Evolutionary conservation across 2,888 invertebrate species (phyloP).

Genomic region (Anodontia alba): DNA sequence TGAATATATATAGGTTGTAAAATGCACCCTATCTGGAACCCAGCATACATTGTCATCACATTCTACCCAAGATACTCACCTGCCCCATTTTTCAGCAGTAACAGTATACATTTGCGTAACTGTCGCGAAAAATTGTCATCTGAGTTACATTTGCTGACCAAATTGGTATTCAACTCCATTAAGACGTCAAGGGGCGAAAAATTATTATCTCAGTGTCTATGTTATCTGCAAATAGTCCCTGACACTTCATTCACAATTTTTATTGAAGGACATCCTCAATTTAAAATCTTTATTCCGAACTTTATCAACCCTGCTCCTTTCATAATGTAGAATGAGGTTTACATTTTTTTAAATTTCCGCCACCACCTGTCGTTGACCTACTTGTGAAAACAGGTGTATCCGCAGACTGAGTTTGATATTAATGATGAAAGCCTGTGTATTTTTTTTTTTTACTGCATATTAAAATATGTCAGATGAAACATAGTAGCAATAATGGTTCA

Average conservation of each 20-base stretch:
- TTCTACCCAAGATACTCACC: background rate
- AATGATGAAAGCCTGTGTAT: background rate
- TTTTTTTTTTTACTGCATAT: too few species aligned
- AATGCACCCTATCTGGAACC: too few species aligned
- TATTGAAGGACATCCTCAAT: background rate
- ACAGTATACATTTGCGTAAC: constrained; percentile 14
- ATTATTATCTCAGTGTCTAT: background rate
- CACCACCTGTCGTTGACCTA: constrained; percentile 2
- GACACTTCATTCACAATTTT: background rate
- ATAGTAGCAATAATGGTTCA: too few species aligned
- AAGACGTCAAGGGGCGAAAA: constrained; percentile 12
- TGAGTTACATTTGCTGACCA: background rate
- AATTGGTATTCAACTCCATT: background rate
- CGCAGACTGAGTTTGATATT: background rate
- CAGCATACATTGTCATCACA: too few species aligned
- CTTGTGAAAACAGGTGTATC: constrained; percentile 7
- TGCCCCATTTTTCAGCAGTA: background rate
- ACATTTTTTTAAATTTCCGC: constrained; percentile 2
- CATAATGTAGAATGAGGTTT: background rate
- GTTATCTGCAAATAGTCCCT: background rate
- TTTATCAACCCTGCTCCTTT: background rate
- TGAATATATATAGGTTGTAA: too few species aligned
- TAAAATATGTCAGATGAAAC: too few species aligned
- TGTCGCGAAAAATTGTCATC: background rate
- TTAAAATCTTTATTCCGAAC: background rate